Percentiles rank a stretch among this genome's conserved stretches.
phyloP scores from a whole-genome alignment of 2,113 vertebrate genomes.

The Willisornis vidua region DNA sequence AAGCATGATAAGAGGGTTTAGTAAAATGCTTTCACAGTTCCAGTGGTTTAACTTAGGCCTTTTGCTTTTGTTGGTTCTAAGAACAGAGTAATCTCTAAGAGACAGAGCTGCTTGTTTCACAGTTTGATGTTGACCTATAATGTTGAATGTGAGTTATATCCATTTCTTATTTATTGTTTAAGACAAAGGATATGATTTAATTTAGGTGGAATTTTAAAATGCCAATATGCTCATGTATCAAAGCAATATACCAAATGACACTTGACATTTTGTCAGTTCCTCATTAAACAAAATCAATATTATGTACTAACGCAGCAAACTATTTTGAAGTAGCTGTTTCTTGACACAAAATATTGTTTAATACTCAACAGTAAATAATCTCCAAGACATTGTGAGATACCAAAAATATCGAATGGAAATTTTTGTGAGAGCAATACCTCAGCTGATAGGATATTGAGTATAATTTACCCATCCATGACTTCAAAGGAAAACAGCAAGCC shows the following conservation, averaged over 20 bases:
- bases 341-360: not conserved
- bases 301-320: not conserved
- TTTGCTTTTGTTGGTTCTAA: not conserved
- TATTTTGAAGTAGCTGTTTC: not conserved
- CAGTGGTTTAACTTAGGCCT: not conserved
- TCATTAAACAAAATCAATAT: not conserved
- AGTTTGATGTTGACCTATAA: not conserved
- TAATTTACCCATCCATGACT: not conserved
- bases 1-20: not conserved
- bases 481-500: not conserved
- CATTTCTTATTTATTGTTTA: not conserved
- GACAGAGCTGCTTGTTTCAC: not conserved
- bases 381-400: not conserved
- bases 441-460: not conserved
- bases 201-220: not conserved
- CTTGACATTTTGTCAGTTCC: not conserved
- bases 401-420: not conserved
- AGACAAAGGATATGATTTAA: not conserved
- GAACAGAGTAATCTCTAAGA: constrained; percentile 4
- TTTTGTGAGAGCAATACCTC: not conserved
- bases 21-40: constrained; percentile 21
- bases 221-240: not conserved
- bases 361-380: not conserved
- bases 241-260: not conserved
- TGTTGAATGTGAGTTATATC: not conserved